Base-by-base conservation (phyloP, 1,140 invertebrate species). In the Zeugodacus cucurbitae region DNA sequence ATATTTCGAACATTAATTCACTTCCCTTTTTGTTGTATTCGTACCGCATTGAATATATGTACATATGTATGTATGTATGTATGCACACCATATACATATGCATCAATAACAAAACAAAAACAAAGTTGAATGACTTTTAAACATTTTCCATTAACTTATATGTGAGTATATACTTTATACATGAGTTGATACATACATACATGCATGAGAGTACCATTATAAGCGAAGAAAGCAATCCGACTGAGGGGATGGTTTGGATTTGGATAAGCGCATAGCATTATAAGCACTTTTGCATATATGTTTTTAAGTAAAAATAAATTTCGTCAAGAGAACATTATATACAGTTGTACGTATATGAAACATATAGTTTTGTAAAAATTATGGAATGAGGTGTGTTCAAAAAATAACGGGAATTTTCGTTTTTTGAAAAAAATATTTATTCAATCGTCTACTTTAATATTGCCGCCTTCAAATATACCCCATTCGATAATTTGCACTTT, bases 111-210 rank as follows among this genome's bases (percentile, higher is more conserved):
- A 41, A 74, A 74, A 74, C 67, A 74, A 41, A 74, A 74, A 74
- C 67, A 14, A 74, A 74, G 67, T 74, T 74, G 67, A 74, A 74
- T 41, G 67, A 74, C 67, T 41, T 74, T 74, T 74, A 37, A 74
- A 74, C 67, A 74, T 74, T 74, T 74, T 41, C 17, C 67, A 74
- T 37, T 74, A 34, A 41, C 34, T 74, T 74, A 11, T 14, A 3
- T 70, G 64, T 70, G 64, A 37, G 11, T 70, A 14, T 34, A 37
- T 59, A 59, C 58, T 22, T 17, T 70, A 5, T 70, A 70, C 29
- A 37, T 70, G 29, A 62, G 58, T 6, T 17, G 10, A 67, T 32
- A 17, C 26, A 67, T 67, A 17, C 29, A 11, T 59, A 58, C 57
- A 17, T 62, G 26, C 58, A 62, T 0, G 26, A 10, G n/a, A 62